phyloP scores from a whole-genome alignment of 2,113 vertebrate species.

The Macquaria australasica region DNA sequence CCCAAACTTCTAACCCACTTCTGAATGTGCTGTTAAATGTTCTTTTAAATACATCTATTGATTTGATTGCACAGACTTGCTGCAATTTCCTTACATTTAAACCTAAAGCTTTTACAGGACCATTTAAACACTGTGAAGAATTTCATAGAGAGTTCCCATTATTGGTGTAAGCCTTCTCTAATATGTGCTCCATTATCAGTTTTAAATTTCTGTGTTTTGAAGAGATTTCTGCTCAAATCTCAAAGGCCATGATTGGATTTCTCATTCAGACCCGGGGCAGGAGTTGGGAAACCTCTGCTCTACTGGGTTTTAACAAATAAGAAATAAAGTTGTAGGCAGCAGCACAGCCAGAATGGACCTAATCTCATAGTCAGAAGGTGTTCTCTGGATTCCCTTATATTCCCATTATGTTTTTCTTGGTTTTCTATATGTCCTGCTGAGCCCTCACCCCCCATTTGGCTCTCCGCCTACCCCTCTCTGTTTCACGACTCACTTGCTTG shows the following conservation, averaged over 20 bases:
- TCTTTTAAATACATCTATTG: constrained; percentile 33
- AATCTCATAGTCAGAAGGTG: not conserved
- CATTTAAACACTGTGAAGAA: constrained; percentile 6
- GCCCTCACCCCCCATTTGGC: constrained; percentile 9
- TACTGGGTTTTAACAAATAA: constrained; percentile 7
- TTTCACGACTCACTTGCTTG: constrained; percentile 31
- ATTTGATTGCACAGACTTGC: constrained; percentile 4
- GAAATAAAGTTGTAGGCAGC: not conserved
- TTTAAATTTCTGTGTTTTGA: constrained; percentile 15
- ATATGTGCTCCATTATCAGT: constrained; percentile 5
- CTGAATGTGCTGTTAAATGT: constrained; percentile 17
- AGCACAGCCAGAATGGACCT: constrained; percentile 2
- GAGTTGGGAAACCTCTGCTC: constrained; percentile 32
- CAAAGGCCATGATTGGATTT: constrained; percentile 3
- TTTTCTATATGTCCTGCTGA: constrained; percentile 33
- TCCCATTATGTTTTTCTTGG: not conserved
- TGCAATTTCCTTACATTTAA: constrained; percentile 1
- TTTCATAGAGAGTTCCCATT: constrained; percentile 20
- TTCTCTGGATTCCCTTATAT: constrained; percentile 31
- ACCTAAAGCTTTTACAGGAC: not conserved
- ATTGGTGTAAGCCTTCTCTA: constrained; percentile 10
- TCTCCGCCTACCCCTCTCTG: not conserved
- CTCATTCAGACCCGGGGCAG: constrained; percentile 8
- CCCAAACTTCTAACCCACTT: not conserved
- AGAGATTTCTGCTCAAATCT: not conserved